Evolutionary conservation across 2,888 invertebrate genomes (phyloP), one percentile per base, ranked within the genome.

Genomic region (Pilophorus perplexus): DNA sequence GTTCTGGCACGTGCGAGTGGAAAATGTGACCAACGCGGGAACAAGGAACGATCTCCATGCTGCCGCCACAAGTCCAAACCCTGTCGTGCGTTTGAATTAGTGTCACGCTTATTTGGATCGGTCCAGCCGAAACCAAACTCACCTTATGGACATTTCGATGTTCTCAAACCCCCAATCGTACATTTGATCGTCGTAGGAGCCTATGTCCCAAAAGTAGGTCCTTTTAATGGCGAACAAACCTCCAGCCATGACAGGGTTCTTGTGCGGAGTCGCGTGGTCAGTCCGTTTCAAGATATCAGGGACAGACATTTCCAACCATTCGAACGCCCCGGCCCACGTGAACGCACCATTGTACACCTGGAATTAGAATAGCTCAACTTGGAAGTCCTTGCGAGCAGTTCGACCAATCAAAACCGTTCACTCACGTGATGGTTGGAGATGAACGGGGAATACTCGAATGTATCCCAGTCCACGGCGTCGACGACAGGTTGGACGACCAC

Each of bases 121-220:
- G n/a, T n/a, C n/a, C n/a, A n/a, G n/a, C n/a, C n/a, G n/a, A n/a
- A n/a, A n/a, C n/a, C n/a, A n/a, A n/a, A n/a, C n/a, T n/a, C n/a
- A n/a, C n/a, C n/a, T n/a, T 77, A 97, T 97, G 16, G 94, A 94
- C 85, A 98, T 93, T 80, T 98, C 97, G 28, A 98, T 81, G 79
- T 98, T 98, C 80, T 98, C 97, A 0, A 94, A 94, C 42, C 94
- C 95, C 94, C 94, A 94, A 71, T 93, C 92, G 69, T 93, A 92
- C 97, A 98, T 97, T 71, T 88, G 91, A 72, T 91, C 88, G 76
- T 98, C 98, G 76, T 96, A 96, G 2, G 91, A 89, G n/a, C 93
- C 93, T 69, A 89, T 79, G 77, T 96, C 89, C 90, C 95, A 97
- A 80, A 95, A 98, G 79, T 92, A 52, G 27, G 25, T 28, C 28